Evolutionary conservation across 2,113 vertebrate genomes (phyloP), one percentile per base, ranked within the genome.

Genomic region (Gadus macrocephalus): DNA sequence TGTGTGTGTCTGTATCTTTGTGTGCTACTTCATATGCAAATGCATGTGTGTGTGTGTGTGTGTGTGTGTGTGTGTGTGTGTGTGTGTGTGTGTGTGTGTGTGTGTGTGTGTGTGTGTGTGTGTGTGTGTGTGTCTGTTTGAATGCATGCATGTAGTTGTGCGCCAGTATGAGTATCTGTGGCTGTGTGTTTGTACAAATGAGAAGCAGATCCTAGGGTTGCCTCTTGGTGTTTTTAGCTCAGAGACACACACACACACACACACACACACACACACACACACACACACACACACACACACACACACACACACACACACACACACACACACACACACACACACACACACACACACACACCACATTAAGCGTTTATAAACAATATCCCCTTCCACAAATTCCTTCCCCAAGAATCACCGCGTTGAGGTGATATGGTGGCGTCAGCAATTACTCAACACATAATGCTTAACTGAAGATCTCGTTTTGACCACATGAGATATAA

Each of bases 181-280:
- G n/a, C 38, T 49, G 38, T 64, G 64, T 20, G 74, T 53, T 58
- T 69, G 64, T 8, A 22, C 25, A 63, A 35, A 72, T 60, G 42
- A 71, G 35, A 75, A 73, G 56, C 60, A 62, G 77, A 28, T 69
- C 77, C 74, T 3, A 62, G 74, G 53, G 75, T 78, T 0, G 0
- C 38, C 38, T 42, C 66, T 68, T 1, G 1, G 14, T 1, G 66
- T 25, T 64, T 69, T 73, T 19, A 25, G 25, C 2, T 25, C 25
- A 25, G 2, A 25, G 1, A 25, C 25, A 25, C 25, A 25, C 25
- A 25, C 25, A 25, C 25, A 25, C 25, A 25, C 25, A 25, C 25
- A 25, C 25, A 25, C 25, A 25, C 25, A 25, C 25, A 25, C 25
- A 25, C 25, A 25, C 25, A 25, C 25, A 25, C 25, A 25, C 25